Conservation (phyloP, 1,140 invertebrate species). For the Neuroterus valhalla region DNA sequence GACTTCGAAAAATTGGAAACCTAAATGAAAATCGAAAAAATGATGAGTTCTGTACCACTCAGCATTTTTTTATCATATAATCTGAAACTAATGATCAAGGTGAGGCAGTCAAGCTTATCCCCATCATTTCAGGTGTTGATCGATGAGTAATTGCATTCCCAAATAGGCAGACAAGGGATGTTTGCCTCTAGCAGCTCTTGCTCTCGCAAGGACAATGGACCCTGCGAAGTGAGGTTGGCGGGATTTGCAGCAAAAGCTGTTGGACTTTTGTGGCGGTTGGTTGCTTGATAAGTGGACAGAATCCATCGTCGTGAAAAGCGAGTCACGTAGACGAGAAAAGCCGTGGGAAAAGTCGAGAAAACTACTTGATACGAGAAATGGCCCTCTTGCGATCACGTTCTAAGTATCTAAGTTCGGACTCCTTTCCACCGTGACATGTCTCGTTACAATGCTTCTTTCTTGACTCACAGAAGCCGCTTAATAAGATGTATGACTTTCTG, state of each 20-base stretch:
- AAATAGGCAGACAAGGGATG: constrained; percentile 15
- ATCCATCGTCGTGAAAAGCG: constrained; percentile 32
- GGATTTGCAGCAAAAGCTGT: not conserved
- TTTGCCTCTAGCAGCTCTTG: not conserved
- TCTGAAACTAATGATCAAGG: not conserved
- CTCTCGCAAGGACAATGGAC: not conserved
- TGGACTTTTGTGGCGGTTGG: constrained; percentile 1
- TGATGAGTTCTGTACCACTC: no score
- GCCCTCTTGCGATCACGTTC: not conserved
- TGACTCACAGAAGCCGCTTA: constrained; percentile 13
- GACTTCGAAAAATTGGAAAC: no score
- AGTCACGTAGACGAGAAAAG: constrained; percentile 50
- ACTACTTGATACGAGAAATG: constrained; percentile 41
- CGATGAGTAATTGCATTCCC: constrained; percentile 15
- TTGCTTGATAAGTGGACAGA: constrained; percentile 17
- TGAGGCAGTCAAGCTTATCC: not conserved
- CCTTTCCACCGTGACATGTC: not conserved
- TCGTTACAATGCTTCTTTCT: constrained; percentile 2
- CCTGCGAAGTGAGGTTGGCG: not conserved
- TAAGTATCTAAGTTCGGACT: not conserved
- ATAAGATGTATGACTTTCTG: constrained; percentile 3
- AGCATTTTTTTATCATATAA: not conserved
- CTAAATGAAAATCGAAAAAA: no score
- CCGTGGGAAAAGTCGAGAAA: constrained; percentile 44
- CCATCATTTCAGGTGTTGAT: not conserved